These are phyloP conservation scores for Pardalotus punctatus DNA, from an alignment of 2,113 vertebrate genomes.

Conservation along the genomic window DNA sequence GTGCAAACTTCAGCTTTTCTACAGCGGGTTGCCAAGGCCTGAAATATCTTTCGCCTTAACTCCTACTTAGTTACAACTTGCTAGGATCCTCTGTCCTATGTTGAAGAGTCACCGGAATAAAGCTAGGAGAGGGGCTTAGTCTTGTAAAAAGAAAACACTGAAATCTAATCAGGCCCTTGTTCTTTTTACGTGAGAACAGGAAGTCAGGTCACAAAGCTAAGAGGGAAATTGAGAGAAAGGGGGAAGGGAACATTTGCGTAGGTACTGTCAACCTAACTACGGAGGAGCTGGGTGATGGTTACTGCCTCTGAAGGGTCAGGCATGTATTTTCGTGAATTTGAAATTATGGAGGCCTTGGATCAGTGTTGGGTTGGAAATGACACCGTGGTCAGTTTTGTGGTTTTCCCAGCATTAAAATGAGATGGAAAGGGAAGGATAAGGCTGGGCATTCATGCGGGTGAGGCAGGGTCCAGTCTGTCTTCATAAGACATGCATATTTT, in stretches of 20 bases:
- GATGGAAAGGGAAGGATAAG: background rate
- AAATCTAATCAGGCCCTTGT: background rate
- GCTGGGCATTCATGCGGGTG: background rate
- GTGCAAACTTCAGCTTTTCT: background rate
- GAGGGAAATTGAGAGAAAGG: slow-evolving; percentile 24
- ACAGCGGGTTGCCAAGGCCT: background rate
- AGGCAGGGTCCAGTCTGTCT: background rate
- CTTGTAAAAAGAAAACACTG: background rate
- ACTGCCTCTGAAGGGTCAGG: background rate
- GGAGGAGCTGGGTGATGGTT: background rate
- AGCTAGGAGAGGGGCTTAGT: background rate
- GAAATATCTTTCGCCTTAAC: background rate
- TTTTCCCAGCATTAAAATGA: background rate
- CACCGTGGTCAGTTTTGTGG: background rate
- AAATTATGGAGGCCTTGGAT: background rate
- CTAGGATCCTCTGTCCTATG: background rate
- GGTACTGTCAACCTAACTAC: background rate
- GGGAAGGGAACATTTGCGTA: background rate
- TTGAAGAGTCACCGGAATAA: background rate
- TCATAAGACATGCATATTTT: rapidly evolving
- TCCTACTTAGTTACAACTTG: rapidly evolving
- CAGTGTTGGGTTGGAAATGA: background rate
- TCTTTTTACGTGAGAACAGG: slow-evolving; percentile 12
- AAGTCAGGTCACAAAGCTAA: slow-evolving; percentile 29
- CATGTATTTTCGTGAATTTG: background rate